phyloP scores from a whole-genome alignment of 2,113 vertebrate genomes.

The Notiomystis cincta region DNA sequence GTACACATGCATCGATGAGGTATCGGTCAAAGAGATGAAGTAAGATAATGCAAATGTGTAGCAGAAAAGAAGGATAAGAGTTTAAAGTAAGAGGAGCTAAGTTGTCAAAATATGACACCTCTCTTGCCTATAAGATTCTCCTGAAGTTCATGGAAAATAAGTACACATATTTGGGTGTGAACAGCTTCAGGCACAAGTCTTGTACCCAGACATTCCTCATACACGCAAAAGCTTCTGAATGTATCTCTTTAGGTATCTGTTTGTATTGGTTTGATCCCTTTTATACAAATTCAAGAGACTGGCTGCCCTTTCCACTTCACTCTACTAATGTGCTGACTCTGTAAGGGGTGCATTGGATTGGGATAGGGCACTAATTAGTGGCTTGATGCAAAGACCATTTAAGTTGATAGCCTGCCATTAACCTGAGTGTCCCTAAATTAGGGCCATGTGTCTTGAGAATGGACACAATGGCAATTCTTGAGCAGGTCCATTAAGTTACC shows the following conservation, averaged over 20 bases:
- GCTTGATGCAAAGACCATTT: neutral
- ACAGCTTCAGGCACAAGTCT: neutral
- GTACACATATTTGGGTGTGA: fast-evolving
- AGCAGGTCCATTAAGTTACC: neutral
- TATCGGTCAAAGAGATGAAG: neutral
- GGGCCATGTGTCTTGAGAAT: neutral
- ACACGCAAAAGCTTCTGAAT: neutral
- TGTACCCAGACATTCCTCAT: neutral
- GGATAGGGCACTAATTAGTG: neutral
- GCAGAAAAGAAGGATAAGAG: neutral
- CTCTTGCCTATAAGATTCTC: neutral
- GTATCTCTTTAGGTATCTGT: fast-evolving
- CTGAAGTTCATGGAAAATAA: neutral
- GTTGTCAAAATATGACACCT: neutral
- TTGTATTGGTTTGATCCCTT: neutral
- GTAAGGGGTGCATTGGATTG: neutral
- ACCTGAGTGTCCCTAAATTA: neutral
- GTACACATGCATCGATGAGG: fast-evolving
- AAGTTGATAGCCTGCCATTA: constrained; percentile 26
- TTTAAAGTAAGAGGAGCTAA: neutral
- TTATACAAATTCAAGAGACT: neutral
- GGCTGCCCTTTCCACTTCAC: neutral
- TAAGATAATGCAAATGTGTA: neutral
- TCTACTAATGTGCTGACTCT: neutral
- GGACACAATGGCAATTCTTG: neutral